Percentiles rank a stretch among this genome's conserved stretches.
Conservation (phyloP, 2,797 vertebrate species). For the Decapterus maruadsi region DNA sequence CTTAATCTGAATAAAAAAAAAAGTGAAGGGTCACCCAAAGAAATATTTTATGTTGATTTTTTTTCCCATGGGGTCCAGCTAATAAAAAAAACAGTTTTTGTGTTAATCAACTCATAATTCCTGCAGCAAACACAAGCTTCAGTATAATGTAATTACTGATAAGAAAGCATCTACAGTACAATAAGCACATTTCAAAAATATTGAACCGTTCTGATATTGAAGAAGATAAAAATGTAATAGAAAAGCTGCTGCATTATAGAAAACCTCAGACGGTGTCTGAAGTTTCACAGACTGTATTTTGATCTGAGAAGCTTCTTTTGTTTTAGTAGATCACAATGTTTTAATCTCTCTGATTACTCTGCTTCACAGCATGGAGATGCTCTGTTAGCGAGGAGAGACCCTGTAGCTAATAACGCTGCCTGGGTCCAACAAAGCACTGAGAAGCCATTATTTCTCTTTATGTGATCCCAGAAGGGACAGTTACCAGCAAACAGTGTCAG, state of each 20-base stretch:
- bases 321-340: slow-evolving; percentile 40
- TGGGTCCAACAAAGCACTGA: slow-evolving; percentile 46
- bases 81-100: too few species aligned
- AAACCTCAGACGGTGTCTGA: slow-evolving; percentile 1
- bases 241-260: slow-evolving; percentile 18
- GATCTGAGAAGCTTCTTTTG: slow-evolving; percentile 34
- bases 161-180: background rate
- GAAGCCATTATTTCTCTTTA: slow-evolving; percentile 61
- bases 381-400: slow-evolving; percentile 49
- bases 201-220: background rate
- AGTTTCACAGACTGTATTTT: slow-evolving; percentile 13
- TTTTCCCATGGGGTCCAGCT: too few species aligned
- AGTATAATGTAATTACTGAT: background rate
- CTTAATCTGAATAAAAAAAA: background rate
- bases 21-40: background rate
- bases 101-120: background rate
- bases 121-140: background rate
- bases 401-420: slow-evolving; percentile 58
- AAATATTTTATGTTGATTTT: background rate
- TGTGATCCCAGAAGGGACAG: slow-evolving; percentile 65
- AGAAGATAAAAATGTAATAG: slow-evolving; percentile 8
- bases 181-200: background rate
- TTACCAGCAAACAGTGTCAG: slow-evolving; percentile 62
- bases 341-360: slow-evolving; percentile 54
- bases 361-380: slow-evolving; percentile 44